Evolutionary conservation across 2,113 vertebrate genomes (phyloP).

Genomic region (Ivindomyrus marchei): DNA sequence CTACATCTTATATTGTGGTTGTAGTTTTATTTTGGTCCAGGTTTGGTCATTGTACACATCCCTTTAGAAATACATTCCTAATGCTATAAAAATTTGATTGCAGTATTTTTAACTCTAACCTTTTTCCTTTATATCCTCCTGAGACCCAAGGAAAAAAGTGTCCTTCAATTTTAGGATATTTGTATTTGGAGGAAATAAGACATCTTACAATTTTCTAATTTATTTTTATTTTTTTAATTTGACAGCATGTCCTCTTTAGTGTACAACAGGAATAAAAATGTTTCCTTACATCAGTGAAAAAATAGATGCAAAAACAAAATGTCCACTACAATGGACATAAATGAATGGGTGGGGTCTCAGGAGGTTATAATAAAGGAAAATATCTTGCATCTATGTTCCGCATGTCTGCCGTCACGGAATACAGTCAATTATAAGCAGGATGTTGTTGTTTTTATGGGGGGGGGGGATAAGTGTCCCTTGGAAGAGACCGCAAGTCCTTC

Average conservation of each 20-base stretch:
- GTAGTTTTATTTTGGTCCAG: neutral
- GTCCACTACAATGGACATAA: too few relatives aligned
- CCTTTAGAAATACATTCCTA: neutral
- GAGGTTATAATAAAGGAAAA: neutral
- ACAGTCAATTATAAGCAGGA: conserved; percentile 3
- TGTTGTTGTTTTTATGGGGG: neutral
- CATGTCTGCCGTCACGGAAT: neutral
- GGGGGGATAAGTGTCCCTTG: neutral
- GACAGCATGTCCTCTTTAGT: too few relatives aligned
- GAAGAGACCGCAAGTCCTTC: neutral
- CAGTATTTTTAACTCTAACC: neutral
- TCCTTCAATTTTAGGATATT: too few relatives aligned
- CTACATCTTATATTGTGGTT: neutral
- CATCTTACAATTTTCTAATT: too few relatives aligned
- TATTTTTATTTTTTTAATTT: too few relatives aligned
- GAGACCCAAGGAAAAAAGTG: too few relatives aligned
- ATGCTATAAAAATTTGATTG: neutral
- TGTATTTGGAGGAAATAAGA: too few relatives aligned
- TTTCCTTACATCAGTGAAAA: too few relatives aligned
- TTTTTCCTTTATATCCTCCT: neutral
- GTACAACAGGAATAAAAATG: too few relatives aligned
- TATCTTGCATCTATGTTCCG: neutral
- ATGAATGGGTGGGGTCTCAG: too few relatives aligned
- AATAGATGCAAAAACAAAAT: too few relatives aligned
- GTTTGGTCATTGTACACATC: neutral